A percentile compares a stretch with the other conserved stretches of the same genome.
phyloP scores from a whole-genome alignment of 2,113 vertebrate genomes.

The Tonatia bakeri region DNA sequence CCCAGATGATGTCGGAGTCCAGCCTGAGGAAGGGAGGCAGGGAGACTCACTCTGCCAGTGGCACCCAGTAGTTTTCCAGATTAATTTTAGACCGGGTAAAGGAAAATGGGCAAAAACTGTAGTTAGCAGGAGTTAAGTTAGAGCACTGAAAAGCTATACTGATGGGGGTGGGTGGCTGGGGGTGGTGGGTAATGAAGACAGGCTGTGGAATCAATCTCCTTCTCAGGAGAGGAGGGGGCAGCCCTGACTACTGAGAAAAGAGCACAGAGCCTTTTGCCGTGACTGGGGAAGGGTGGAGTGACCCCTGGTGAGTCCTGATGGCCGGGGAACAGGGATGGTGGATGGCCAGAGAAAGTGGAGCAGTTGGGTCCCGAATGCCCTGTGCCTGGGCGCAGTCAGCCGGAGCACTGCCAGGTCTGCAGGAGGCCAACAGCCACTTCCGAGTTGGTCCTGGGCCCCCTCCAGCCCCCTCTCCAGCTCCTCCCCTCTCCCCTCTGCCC shows the following conservation, averaged over 20 bases:
- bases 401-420: conserved; percentile 15
- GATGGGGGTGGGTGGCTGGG: background rate
- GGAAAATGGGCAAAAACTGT: background rate
- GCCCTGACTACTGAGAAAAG: background rate
- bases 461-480: background rate
- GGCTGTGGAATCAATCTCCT: conserved; percentile 53
- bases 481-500: conserved; percentile 7
- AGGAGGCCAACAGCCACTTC: conserved; percentile 38
- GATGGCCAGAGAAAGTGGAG: background rate
- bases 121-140: background rate
- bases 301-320: background rate
- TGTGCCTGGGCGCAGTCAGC: background rate
- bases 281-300: background rate
- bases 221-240: background rate
- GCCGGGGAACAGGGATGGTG: background rate
- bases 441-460: background rate
- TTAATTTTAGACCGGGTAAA: background rate
- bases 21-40: background rate
- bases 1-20: background rate
- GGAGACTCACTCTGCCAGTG: background rate
- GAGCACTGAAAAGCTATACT: conserved; percentile 12
- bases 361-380: background rate
- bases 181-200: conserved; percentile 29
- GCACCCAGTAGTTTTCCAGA: background rate
- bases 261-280: background rate